Base-by-base conservation (phyloP, 1,140 invertebrate genomes). In the Alviniconcha marisindica region DNA sequence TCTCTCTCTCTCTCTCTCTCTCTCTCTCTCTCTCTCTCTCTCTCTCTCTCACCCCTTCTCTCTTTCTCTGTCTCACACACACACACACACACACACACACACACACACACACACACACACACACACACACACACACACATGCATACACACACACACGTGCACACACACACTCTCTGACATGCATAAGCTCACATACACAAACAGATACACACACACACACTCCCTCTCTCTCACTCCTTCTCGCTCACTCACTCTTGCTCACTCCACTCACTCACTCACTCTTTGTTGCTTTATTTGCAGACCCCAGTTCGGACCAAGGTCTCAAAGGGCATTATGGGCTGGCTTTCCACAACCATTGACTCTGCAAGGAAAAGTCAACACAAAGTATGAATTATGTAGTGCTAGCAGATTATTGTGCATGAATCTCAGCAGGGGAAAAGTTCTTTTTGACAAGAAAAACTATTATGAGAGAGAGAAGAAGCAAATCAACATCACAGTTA, bases 241-340 rank as follows among this genome's bases (percentile, higher is more conserved):
- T n/a, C 54, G 28, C 54, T n/a, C 54, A 60, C 54, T n/a, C 54
- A 60, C 54, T n/a, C 54, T n/a, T n/a, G 28, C 54, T 5, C 54
- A 60, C 21, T n/a, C 54, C 21, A 60, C 21, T n/a, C 54, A 56
- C 54, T n/a, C 54, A 60, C 54, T n/a, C 54, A 33, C 63, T 28
- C 63, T 28, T 12, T 28, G 12, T 12, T 28, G 31, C 15, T 14
- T 31, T 28, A 33, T 7, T 15, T 28, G 28, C 71, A 93, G 91
- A 82, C 91, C 71, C 89, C 91, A 40, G 84, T 86, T 24, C 85
- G 89, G 81, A 85, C 89, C 5, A 92, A 92, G 87, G 84, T 93
- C 31, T 91, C 91, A 81, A 89, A 91, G 88, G 92, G 93, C 66
- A 54, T 94, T 74, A 86, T 94, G 36, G 88, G 81, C 60, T 88